Conservation (phyloP, 2,113 vertebrate species). For the Leiothrix lutea region DNA sequence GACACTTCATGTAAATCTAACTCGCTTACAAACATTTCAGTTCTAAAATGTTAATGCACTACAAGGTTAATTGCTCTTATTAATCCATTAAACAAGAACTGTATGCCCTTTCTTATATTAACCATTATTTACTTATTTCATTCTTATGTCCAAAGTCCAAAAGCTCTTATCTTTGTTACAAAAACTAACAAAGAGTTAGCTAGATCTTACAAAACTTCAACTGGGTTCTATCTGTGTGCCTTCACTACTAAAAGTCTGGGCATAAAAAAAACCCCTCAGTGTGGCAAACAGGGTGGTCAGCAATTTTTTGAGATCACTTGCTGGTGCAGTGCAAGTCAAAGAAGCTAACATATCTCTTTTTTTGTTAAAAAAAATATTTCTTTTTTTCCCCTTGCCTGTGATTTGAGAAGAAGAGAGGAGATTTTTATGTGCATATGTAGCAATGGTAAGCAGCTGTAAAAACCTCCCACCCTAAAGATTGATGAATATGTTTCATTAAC, state of each 20-base stretch:
- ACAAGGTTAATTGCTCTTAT: constrained; percentile 59
- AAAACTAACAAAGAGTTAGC: constrained; percentile 7
- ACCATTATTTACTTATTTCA: constrained; percentile 49
- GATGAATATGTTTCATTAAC: constrained; percentile 58
- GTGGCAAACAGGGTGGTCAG: constrained; percentile 23
- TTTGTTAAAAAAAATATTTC: constrained; percentile 27
- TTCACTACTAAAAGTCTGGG: not conserved
- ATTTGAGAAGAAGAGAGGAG: constrained; percentile 19
- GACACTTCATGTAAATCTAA: constrained; percentile 38
- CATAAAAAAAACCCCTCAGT: not conserved
- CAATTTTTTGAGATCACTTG: not conserved
- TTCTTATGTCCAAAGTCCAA: constrained; percentile 19
- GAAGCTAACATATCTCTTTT: not conserved
- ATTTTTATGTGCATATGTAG: constrained; percentile 47
- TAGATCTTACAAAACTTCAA: not conserved
- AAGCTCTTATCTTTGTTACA: constrained; percentile 2
- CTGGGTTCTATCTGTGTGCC: not conserved
- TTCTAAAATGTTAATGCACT: constrained; percentile 58
- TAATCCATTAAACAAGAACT: constrained; percentile 56
- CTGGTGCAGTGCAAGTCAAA: not conserved
- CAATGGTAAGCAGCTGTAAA: constrained; percentile 49
- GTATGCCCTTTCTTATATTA: constrained; percentile 44
- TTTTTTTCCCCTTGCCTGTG: constrained; percentile 6
- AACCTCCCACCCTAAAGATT: constrained; percentile 25
- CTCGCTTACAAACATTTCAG: constrained; percentile 16